A percentile compares a stretch with the other conserved stretches of the same genome.
Evolutionary conservation across 1,140 invertebrate genomes (phyloP).

Genomic region (Leptestheria dahalacensis): DNA sequence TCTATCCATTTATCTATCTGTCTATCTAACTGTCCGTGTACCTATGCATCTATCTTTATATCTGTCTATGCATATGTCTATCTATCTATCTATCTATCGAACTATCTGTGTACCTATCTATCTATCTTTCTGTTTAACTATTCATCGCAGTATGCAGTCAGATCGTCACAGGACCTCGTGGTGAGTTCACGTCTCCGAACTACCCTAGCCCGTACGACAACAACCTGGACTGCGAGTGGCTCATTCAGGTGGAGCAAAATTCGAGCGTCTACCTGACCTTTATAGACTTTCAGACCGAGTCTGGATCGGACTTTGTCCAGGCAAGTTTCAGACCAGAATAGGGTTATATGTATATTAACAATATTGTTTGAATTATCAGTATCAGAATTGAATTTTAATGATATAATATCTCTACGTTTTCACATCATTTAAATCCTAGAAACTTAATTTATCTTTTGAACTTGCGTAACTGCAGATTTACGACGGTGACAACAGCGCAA

Average conservation of each 20-base stretch:
- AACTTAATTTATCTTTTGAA: not conserved
- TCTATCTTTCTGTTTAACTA: not conserved
- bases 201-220: slow-evolving; percentile 29
- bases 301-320: not conserved
- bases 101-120: too few relatives aligned
- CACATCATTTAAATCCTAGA: too few relatives aligned
- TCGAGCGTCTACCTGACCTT: slow-evolving; percentile 26
- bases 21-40: too few relatives aligned
- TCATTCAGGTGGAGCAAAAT: slow-evolving; percentile 27
- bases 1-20: too few relatives aligned
- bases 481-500: not conserved
- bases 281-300: not conserved
- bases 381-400: too few relatives aligned
- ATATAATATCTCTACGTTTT: too few relatives aligned
- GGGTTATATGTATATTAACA: too few relatives aligned
- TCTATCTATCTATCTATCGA: too few relatives aligned
- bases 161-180: not conserved
- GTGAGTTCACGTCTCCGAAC: slow-evolving; percentile 4
- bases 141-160: not conserved
- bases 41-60: too few relatives aligned
- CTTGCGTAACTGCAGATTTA: not conserved
- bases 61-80: too few relatives aligned
- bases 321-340: too few relatives aligned
- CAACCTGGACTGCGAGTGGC: slow-evolving; percentile 31
- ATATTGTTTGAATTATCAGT: too few relatives aligned